A percentile compares a stretch with the other conserved stretches of the same genome.
phyloP scores from a whole-genome alignment of 2,797 vertebrate genomes.

The Strix occidentalis region DNA sequence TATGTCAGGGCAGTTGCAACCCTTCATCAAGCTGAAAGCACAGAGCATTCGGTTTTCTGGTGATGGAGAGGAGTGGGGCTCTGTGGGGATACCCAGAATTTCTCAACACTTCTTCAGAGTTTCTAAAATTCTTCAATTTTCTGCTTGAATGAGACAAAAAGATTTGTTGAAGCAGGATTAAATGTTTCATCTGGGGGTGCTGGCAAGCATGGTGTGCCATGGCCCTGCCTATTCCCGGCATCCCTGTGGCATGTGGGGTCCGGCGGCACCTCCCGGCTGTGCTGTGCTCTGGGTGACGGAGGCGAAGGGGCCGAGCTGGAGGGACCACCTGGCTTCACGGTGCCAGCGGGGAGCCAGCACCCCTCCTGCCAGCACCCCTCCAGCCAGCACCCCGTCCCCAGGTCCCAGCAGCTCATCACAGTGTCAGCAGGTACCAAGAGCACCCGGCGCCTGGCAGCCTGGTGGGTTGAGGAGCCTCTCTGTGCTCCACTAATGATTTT shows the following conservation, averaged over 20 bases:
- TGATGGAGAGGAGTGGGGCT: accelerated
- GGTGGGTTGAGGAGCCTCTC: background rate
- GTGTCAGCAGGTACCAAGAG: background rate
- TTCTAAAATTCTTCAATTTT: background rate
- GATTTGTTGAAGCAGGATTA: background rate
- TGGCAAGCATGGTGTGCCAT: accelerated
- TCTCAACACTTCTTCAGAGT: accelerated
- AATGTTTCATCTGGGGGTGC: background rate
- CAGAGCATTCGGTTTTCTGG: background rate
- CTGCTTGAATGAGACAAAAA: background rate
- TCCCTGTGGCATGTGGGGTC: background rate
- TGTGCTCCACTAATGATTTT: background rate
- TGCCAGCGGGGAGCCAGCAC: background rate
- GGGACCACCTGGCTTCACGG: background rate
- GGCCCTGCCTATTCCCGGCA: accelerated
- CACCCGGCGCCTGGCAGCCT: background rate
- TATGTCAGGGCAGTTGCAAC: background rate
- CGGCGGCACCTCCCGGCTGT: background rate
- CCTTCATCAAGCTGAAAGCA: background rate
- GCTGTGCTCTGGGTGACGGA: background rate
- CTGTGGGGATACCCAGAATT: background rate
- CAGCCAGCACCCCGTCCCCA: background rate
- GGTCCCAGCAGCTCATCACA: background rate
- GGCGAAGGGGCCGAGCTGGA: background rate
- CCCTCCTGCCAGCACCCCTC: background rate